These are phyloP conservation scores for Plagiodera versicolora DNA, from an alignment of 2,888 invertebrate genomes.

Conservation along the genomic window DNA sequence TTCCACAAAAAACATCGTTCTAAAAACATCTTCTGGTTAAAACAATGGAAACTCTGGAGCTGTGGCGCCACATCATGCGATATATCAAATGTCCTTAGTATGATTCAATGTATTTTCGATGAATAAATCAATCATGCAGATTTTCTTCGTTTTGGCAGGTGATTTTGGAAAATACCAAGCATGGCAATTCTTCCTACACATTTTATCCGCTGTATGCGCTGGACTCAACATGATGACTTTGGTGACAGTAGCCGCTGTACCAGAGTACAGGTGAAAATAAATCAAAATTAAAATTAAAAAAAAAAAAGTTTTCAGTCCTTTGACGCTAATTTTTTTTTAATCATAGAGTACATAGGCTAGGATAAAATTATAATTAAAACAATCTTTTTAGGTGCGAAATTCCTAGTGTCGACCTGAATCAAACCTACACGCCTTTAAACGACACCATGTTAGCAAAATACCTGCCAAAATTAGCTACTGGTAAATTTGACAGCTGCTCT, in stretches of 20 bases:
- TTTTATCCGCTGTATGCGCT: constrained; percentile 75
- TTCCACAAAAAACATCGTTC: no score
- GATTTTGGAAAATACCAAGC: constrained; percentile 83
- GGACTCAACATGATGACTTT: constrained; percentile 82
- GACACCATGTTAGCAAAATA: constrained; percentile 57
- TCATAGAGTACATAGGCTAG: no score
- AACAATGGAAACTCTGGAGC: no score
- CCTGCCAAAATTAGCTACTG: constrained; percentile 61
- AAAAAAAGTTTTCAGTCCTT: no score
- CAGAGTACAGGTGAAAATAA: constrained; percentile 62
- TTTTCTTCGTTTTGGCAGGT: constrained; percentile 56
- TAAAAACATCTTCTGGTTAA: no score
- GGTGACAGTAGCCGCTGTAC: constrained; percentile 79
- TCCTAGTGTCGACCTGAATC: constrained; percentile 60
- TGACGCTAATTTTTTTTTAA: no score
- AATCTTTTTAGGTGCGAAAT: constrained; percentile 61
- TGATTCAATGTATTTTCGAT: no score
- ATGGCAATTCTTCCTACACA: constrained; percentile 76
- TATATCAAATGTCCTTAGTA: no score
- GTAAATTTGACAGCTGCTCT: constrained; percentile 66
- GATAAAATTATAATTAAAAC: no score
- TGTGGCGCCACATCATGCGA: no score
- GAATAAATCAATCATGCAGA: no score
- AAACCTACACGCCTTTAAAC: constrained; percentile 55
- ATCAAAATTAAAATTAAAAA: background rate